Conservation (phyloP, 1,140 invertebrate genomes). For the Pogonomyrmex californicus region DNA sequence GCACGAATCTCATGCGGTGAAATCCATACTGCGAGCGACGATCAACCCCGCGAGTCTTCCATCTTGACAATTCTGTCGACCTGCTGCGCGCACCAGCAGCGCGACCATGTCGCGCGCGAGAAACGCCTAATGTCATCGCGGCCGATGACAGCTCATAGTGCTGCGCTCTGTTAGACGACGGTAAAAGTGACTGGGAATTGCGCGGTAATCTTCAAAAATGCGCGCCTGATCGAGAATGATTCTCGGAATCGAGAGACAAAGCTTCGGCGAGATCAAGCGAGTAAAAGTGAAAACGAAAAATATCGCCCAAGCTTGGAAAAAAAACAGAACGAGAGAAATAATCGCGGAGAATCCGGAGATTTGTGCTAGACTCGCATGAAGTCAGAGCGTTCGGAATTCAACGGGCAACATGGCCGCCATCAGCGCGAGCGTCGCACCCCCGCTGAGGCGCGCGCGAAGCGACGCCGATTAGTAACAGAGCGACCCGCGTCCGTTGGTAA, state of each 20-base stretch:
- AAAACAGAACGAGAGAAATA: too few relatives aligned
- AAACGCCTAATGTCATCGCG: neutral
- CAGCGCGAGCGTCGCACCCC: neutral
- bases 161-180: neutral
- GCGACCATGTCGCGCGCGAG: conserved; percentile 37
- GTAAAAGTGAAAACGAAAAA: too few relatives aligned
- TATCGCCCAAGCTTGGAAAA: too few relatives aligned
- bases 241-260: too few relatives aligned
- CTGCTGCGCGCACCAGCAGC: conserved; percentile 66
- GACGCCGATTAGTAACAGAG: conserved; percentile 18
- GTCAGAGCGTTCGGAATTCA: too few relatives aligned
- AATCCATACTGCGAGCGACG: conserved; percentile 80
- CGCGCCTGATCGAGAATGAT: too few relatives aligned
- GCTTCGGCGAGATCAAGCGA: too few relatives aligned
- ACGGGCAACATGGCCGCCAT: too few relatives aligned
- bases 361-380: too few relatives aligned
- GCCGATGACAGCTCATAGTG: neutral
- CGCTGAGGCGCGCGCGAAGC: neutral
- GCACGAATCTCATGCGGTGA: conserved; percentile 80
- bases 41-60: conserved; percentile 78
- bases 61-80: conserved; percentile 79
- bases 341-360: too few relatives aligned
- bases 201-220: neutral
- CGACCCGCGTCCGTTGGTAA: conserved; percentile 62
- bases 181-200: neutral